These are phyloP conservation scores for Philopotamus ludificatus DNA, from an alignment of 1,140 invertebrate genomes.

Conservation along the genomic window DNA sequence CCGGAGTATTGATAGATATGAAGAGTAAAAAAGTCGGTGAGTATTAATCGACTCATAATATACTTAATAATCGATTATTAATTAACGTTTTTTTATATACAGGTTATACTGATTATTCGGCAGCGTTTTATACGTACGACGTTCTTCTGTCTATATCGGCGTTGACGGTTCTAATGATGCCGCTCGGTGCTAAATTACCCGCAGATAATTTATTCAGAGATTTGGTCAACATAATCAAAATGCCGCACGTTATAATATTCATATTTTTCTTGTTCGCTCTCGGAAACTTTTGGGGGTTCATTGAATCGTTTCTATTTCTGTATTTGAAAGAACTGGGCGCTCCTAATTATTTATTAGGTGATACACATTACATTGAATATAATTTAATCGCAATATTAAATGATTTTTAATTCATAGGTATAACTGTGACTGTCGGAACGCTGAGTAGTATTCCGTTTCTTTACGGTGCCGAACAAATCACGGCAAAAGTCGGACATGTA, in stretches of 20 bases:
- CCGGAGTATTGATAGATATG: constrained; percentile 73
- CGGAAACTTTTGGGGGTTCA: constrained; percentile 81
- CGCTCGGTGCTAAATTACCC: constrained; percentile 68
- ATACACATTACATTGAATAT: too few relatives aligned
- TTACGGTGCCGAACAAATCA: constrained; percentile 75
- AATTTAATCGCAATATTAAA: too few relatives aligned
- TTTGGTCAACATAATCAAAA: constrained; percentile 68
- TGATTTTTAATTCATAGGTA: constrained; percentile 52
- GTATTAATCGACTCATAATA: constrained; percentile 34
- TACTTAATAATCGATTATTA: neutral
- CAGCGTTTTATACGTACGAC: constrained; percentile 75
- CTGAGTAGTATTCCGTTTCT: constrained; percentile 78
- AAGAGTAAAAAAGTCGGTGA: constrained; percentile 58
- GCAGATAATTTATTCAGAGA: constrained; percentile 70
- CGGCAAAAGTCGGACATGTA: constrained; percentile 76
- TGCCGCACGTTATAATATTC: constrained; percentile 73
- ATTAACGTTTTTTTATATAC: constrained; percentile 13
- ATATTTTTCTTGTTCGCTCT: constrained; percentile 74
- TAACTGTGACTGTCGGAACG: constrained; percentile 80
- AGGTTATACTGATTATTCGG: constrained; percentile 76
- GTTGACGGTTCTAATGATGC: constrained; percentile 69
- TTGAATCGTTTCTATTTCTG: constrained; percentile 81
- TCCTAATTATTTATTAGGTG: constrained; percentile 76
- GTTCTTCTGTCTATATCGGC: constrained; percentile 67
- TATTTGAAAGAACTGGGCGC: constrained; percentile 79